Base-by-base conservation (phyloP, 2,888 invertebrate genomes). In the Stenodera caucasica region DNA sequence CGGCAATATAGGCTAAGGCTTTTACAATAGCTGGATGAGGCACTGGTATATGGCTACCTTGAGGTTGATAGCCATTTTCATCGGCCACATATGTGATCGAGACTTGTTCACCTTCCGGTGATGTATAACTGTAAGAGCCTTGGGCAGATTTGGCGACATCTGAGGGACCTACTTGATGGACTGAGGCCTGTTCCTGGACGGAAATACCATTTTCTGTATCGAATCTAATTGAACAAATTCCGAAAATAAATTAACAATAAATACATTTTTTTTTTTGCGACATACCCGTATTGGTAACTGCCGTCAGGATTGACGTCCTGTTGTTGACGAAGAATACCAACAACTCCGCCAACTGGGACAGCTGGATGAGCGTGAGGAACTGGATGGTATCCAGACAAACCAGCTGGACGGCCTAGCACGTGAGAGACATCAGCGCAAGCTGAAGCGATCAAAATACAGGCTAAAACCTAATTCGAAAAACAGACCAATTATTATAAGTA, bases 171-270 rank as follows among this genome's bases (percentile, higher is more conserved):
- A 81, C 71, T 65, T 83, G 80, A 12, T 57, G 52, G 11, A 61
- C 59, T 6, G 59, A 49, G 12, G 64, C 72, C 8, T 65, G 59
- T 62, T 71, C 71, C 56, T 70, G 64, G 1, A 53, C 63, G 9
- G 45, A 35, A 33, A 86, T 87, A 1, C 87, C 87, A 72, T 87
- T 86, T 75, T 83, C 83, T 49, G 84, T 85, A 72, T 86, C 84
- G 67, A 78, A 81, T 61, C 86, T 86, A 67, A 32, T n/a, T n/a
- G n/a, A 26, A 26, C 4, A 26, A 26, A 26, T 26, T 26, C 3
- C 26, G 26, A n/a, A n/a, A 26, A 5, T 26, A 26, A 26, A 26
- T 5, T 26, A 26, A 26, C 7, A 26, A 26, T 26, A 5, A 6
- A 26, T 26, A 5, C 7, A 26, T 26, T 26, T 26, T 3, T 26